Base-by-base conservation (phyloP, 2,113 vertebrate species). In the Dunckerocampus dactyliophorus region DNA sequence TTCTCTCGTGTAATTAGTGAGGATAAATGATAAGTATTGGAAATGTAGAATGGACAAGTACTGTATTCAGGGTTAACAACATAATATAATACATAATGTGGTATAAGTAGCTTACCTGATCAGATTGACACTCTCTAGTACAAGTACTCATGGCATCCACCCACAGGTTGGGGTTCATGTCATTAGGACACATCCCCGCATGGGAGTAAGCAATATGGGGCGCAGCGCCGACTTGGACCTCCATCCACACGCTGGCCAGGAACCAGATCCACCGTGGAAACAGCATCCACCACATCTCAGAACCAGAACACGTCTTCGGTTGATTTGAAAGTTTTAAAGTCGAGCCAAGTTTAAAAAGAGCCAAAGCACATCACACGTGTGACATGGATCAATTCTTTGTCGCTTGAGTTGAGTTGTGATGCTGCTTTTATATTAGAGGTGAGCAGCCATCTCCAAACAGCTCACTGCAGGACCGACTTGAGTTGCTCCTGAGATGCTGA, bases 111-210 rank as follows among this genome's bases (percentile, higher is more conserved):
- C 85, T 93, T 89, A 99, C 97, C 95, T 94, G 92, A 59, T 99
- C 97, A 0, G 91, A 86, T 21, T 93, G 89, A 56, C 97, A 98
- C 74, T 99, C 96, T 11, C 95, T 82, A 55, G 89, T 92, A 82
- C 97, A 99, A 78, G 96, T 98, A 83, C 97, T 99, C 93, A 98
- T 97, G 0, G 97, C 97, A 0, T 99, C 97, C 57, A 99, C 97
- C 97, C 97, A 99, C 72, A 99, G 91, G 88, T 98, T 99, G 62
- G 96, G 96, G 83, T 96, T 99, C 94, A 99, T 93, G 77, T 99
- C 96, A 83, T 99, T 99, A 49, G 97, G 97, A 80, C 97, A 99
- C 75, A 98, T 93, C 61, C 97, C 97, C 2, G 94, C 92, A 0
- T 98, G 95, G 2, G 94, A 93, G 37, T 93, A 92, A 1, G 90